Percentiles rank a stretch among this genome's conserved stretches.
These are phyloP conservation scores for Nannoperca australis DNA, from an alignment of 2,797 vertebrate species.

Conservation along the genomic window DNA sequence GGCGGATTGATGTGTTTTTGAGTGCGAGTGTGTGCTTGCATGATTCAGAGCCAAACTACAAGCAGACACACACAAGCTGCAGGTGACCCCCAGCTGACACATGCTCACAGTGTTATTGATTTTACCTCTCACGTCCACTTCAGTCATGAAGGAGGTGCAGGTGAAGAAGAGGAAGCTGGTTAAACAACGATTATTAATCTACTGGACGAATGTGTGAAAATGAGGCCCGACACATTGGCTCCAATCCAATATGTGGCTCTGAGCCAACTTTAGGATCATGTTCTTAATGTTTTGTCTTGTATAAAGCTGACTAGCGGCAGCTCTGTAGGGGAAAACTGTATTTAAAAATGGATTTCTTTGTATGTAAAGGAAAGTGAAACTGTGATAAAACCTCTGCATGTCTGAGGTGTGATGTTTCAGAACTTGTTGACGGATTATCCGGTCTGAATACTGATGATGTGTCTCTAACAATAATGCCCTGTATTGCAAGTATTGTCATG, in stretches of 20 bases:
- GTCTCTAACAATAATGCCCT: not conserved
- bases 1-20: slow-evolving; percentile 37
- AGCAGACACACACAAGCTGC: not conserved
- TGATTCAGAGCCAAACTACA: slow-evolving; percentile 5
- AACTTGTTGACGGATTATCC: slow-evolving; percentile 1
- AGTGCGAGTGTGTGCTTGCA: slow-evolving; percentile 18
- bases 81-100: slow-evolving; percentile 32
- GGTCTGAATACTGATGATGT: not conserved
- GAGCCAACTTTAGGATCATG: slow-evolving; percentile 12
- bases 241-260: not conserved
- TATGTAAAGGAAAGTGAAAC: slow-evolving; percentile 1
- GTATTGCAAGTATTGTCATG: not conserved
- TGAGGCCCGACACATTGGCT: not conserved
- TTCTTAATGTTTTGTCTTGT: slow-evolving; percentile 30
- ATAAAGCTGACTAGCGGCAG: not conserved
- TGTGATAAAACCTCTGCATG: not conserved
- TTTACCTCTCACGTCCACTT: slow-evolving; percentile 29
- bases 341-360: not conserved
- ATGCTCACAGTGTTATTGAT: slow-evolving; percentile 35
- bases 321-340: not conserved
- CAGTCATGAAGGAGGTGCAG: slow-evolving; percentile 20
- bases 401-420: not conserved
- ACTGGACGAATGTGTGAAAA: not conserved
- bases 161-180: slow-evolving; percentile 29
- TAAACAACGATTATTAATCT: slow-evolving; percentile 38